These are phyloP conservation scores for Ostrea denselamellosa DNA, from an alignment of 1,140 invertebrate species.

Conservation along the genomic window DNA sequence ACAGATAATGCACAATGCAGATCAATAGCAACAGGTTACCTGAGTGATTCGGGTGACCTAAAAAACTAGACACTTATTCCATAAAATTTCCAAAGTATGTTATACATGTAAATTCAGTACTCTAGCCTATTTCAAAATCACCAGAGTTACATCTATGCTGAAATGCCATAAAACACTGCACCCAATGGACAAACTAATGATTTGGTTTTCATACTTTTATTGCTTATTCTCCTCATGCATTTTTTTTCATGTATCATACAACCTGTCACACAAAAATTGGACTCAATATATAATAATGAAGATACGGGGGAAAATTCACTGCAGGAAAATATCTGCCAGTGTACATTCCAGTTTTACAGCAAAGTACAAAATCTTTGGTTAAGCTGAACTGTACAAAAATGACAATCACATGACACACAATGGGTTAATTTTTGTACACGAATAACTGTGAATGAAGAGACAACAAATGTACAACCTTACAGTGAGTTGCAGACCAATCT, in stretches of 20 bases:
- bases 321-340: neutral
- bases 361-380: constrained; percentile 38
- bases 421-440: neutral
- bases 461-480: constrained; percentile 13
- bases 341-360: constrained; percentile 7
- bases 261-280: constrained; percentile 41
- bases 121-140: no score
- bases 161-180: neutral
- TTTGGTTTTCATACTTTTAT: constrained; percentile 51
- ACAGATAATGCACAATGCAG: no score
- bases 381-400: constrained; percentile 35
- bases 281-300: constrained; percentile 38
- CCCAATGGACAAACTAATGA: neutral
- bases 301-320: constrained; percentile 23
- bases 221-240: constrained; percentile 54
- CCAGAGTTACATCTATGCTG: no score
- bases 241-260: constrained; percentile 35
- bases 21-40: no score
- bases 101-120: no score
- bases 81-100: no score
- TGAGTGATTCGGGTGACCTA: no score
- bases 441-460: neutral
- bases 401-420: constrained; percentile 26
- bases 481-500: neutral
- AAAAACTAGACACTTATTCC: no score